Conservation (phyloP, 2,113 vertebrate species). For the Bos taurus region DNA sequence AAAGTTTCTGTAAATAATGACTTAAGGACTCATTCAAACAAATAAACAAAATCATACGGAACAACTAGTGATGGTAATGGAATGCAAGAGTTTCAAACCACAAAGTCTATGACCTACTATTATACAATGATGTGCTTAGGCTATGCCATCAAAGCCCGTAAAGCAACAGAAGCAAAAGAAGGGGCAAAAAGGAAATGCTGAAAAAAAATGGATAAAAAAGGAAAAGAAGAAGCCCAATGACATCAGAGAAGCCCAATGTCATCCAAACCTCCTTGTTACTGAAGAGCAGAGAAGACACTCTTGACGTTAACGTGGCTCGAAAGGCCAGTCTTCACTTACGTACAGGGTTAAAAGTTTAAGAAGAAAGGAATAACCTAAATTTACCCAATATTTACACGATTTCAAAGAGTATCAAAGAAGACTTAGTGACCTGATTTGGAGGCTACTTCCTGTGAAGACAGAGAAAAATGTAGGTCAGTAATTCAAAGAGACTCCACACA, state of each 20-base stretch:
- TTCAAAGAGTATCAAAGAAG: conserved; percentile 28
- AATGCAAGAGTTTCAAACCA: neutral
- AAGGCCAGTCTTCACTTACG: neutral
- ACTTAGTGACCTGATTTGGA: neutral
- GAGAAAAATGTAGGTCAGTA: conserved; percentile 62
- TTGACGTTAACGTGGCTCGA: neutral
- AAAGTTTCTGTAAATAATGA: neutral
- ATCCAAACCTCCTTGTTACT: neutral
- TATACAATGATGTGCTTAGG: neutral
- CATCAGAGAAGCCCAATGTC: conserved; percentile 29
- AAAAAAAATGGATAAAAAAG: neutral
- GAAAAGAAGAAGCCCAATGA: conserved; percentile 7
- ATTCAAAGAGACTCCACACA: neutral
- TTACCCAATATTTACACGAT: neutral
- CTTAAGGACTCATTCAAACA: neutral
- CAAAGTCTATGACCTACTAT: neutral
- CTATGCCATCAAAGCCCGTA: conserved; percentile 34
- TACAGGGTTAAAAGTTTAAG: neutral
- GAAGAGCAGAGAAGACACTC: neutral
- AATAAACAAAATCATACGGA: neutral
- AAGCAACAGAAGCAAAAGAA: conserved; percentile 37
- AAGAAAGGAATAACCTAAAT: neutral
- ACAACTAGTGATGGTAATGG: neutral
- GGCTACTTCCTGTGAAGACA: conserved; percentile 47
- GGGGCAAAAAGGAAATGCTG: conserved; percentile 19